These are phyloP conservation scores for Lontra canadensis DNA, from an alignment of 2,113 vertebrate genomes.

Conservation along the genomic window DNA sequence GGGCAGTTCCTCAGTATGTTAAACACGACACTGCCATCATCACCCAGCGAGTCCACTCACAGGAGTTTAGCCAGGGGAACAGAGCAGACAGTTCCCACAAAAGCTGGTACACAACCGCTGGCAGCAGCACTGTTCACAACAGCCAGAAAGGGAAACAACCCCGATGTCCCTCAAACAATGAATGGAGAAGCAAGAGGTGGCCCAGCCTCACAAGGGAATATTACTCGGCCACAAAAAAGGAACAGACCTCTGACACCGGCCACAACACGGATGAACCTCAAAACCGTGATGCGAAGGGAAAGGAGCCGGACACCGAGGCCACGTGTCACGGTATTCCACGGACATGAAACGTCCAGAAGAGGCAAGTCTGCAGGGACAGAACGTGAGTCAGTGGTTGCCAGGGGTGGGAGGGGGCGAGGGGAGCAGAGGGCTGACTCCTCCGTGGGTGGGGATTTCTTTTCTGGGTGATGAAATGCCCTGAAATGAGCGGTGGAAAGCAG, in stretches of 20 bases:
- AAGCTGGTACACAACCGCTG: not conserved
- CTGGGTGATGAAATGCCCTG: not conserved
- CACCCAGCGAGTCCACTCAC: not conserved
- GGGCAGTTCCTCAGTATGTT: not conserved
- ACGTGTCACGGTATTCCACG: not conserved
- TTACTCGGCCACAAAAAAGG: not conserved
- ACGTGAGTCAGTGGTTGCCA: not conserved
- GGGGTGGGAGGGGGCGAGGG: too few relatives aligned
- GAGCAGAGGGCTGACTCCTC: accelerated
- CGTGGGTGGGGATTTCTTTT: not conserved
- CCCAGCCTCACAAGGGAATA: not conserved
- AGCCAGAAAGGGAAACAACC: not conserved
- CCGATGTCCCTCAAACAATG: not conserved
- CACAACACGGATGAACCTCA: not conserved
- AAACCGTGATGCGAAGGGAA: accelerated
- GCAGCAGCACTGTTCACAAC: not conserved
- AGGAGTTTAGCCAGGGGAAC: not conserved
- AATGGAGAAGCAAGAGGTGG: not conserved
- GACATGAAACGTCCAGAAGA: not conserved
- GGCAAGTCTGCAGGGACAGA: not conserved
- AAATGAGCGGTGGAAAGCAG: not conserved
- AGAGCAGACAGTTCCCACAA: not conserved
- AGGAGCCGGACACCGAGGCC: not conserved
- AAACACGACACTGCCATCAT: not conserved
- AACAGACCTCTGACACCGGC: not conserved